These are phyloP conservation scores for Nemapogon koenigi DNA, from an alignment of 2,888 invertebrate genomes.

Conservation along the genomic window DNA sequence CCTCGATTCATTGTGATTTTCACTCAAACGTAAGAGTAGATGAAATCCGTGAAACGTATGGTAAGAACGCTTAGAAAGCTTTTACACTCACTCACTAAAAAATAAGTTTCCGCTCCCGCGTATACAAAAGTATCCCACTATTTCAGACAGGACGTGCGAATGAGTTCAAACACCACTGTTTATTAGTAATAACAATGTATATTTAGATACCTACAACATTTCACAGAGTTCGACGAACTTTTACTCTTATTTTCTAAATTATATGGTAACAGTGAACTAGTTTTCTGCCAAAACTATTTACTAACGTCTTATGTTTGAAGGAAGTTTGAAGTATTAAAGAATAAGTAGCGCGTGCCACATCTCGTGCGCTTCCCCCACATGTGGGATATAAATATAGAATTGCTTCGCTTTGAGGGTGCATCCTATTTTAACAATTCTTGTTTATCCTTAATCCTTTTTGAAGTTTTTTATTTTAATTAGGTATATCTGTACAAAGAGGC, in stretches of 20 bases:
- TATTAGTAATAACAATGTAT: constrained; percentile 56
- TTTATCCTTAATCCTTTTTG: constrained; percentile 20
- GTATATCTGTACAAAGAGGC: too few species aligned
- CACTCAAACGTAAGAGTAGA: too few species aligned
- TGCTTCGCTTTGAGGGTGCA: constrained; percentile 40
- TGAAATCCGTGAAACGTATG: too few species aligned
- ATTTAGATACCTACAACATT: constrained; percentile 38
- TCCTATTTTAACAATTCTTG: constrained; percentile 37
- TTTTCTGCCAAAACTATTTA: not conserved
- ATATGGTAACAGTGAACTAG: too few species aligned
- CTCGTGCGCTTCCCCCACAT: constrained; percentile 8
- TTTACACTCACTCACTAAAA: too few species aligned
- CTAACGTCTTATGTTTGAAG: not conserved
- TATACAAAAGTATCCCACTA: too few species aligned
- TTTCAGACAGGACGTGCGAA: constrained; percentile 39
- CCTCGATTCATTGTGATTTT: constrained; percentile 38
- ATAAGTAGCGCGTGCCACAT: not conserved
- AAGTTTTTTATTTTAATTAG: not conserved
- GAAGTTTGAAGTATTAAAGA: too few species aligned
- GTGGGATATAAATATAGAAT: constrained; percentile 16
- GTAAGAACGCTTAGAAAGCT: too few species aligned
- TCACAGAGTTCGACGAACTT: constrained; percentile 38
- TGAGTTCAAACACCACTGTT: constrained; percentile 38
- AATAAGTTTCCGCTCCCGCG: too few species aligned
- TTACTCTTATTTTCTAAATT: constrained; percentile 1